Evolutionary conservation across 2,113 vertebrate genomes (phyloP), one percentile per base, ranked within the genome.

Genomic region (Grammatotria lemairii): DNA sequence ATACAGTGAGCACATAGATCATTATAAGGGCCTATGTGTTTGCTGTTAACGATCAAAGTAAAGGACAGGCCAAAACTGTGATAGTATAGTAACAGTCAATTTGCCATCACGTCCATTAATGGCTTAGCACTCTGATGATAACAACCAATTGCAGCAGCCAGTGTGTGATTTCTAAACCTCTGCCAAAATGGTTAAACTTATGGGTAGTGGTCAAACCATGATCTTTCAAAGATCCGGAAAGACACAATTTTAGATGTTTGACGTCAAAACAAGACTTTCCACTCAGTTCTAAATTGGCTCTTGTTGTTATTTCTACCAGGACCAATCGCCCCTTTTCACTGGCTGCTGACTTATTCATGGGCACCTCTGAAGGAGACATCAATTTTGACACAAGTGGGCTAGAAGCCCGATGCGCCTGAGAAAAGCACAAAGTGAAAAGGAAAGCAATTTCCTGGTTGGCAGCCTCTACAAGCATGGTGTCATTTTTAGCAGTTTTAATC

Each of bases 361-460:
- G 4, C n/a, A 58, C 78, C 78, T 54, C 87, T 89, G 73, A 88
- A 84, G 12, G 63, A 86, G 45, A 90, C 8, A 40, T 87, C 81
- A 85, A 5, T 57, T 86, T 87, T 83, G 80, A 93, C 26, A 75
- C 13, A 55, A 81, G 55, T 8, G 17, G 84, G 78, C 68, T 54
- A 80, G 73, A 80, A 80, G 55, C 80, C 83, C 3, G 16, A 85
- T 17, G 53, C 10, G 58, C 9, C 4, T 28, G 45, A 45, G 21
- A 85, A 47, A 42, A 2, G 9, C 26, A 3, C 8, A 49, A 17
- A 47, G 57, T 58, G 68, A 84, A 91, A 91, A 80, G 80, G 47
- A 91, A 89, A 85, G 80, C 85, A 89, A 93, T 94, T 94, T 95
- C 85, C 91, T 85, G 82, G 65, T 94, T n/a, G 51, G 84, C 80